Conservation (phyloP, 2,797 vertebrate genomes). For the Discoglossus pictus region DNA sequence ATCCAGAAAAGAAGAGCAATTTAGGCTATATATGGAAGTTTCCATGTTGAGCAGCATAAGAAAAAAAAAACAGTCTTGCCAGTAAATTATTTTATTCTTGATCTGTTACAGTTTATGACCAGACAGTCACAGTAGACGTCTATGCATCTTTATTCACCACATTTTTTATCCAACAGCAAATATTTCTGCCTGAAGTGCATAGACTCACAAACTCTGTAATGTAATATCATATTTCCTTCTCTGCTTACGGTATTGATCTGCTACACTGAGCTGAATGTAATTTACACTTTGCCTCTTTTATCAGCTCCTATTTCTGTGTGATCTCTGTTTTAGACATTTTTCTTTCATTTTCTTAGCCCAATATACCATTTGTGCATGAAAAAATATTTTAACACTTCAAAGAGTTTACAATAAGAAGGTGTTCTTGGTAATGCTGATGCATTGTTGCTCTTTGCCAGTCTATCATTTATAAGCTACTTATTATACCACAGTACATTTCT, state of each 20-base stretch:
- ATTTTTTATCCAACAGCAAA: conserved; percentile 29
- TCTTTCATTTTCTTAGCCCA: conserved; percentile 13
- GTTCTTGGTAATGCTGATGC: no score
- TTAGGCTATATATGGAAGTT: conserved; percentile 23
- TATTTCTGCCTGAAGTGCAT: conserved; percentile 39
- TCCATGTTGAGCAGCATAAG: conserved; percentile 20
- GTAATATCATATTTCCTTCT: conserved; percentile 49
- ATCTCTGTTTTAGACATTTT: conserved; percentile 25
- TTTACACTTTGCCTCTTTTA: conserved; percentile 26
- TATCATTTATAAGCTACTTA: no score
- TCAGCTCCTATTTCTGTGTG: conserved; percentile 23
- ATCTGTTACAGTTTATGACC: conserved; percentile 24
- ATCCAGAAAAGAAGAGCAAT: conserved; percentile 16
- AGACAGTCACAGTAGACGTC: conserved; percentile 28
- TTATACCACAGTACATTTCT: no score
- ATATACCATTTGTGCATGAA: neutral
- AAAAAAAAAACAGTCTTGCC: conserved; percentile 30
- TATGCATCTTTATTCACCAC: conserved; percentile 27
- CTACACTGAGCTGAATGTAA: conserved; percentile 39
- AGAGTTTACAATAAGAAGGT: neutral
- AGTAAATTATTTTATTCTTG: conserved; percentile 34
- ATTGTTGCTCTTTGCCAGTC: no score
- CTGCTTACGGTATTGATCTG: conserved; percentile 46
- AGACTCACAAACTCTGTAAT: conserved; percentile 37
- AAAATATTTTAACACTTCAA: neutral